Base-by-base conservation (phyloP, 2,113 vertebrate genomes). In the Thalassoma bifasciatum region DNA sequence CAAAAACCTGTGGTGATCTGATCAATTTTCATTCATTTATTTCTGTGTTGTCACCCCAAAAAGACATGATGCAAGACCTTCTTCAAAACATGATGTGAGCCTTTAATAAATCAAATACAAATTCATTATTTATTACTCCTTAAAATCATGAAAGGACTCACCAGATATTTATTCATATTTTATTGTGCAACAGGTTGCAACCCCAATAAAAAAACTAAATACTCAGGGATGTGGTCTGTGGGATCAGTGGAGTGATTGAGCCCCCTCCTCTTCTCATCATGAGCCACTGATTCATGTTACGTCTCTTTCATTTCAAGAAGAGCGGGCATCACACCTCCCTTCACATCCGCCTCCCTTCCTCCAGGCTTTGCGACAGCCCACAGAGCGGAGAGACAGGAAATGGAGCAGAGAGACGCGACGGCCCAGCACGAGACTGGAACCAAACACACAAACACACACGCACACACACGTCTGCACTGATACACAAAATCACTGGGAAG, bases 391-490 rank as follows among this genome's bases (percentile, higher is more conserved):
- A 75, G 66, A 83, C 86, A 87, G 75, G 87, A 88, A 86, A 85
- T 84, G 74, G 86, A 87, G 84, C 86, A 85, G 75, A 83, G 82
- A 82, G 81, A 79, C 74, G 69, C 50, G 76, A 78, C 83, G 75
- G 81, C 86, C 58, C 88, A 91, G 88, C 83, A 81, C 51, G 84
- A 84, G 68, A 59, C 83, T 84, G 84, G 84, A 89, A 90, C 79
- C 82, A 83, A 86, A 71, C 42, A n/a, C 42, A 64, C 24, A 47
- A 24, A 30, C 61, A 49, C 61, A n/a, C 60, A 34, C 53, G 38
- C 64, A 72, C 51, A 54, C 40, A 47, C 37, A 62, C 75, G 70
- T 82, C 59, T 82, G 75, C 72, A 75, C 24, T 7, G 16, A 81
- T 73, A 62, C 67, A 62, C 52, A 51, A 62, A 73, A 70, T 23